Evolutionary conservation across 2,113 vertebrate species (phyloP).

Genomic region (Mandrillus leucophaeus): DNA sequence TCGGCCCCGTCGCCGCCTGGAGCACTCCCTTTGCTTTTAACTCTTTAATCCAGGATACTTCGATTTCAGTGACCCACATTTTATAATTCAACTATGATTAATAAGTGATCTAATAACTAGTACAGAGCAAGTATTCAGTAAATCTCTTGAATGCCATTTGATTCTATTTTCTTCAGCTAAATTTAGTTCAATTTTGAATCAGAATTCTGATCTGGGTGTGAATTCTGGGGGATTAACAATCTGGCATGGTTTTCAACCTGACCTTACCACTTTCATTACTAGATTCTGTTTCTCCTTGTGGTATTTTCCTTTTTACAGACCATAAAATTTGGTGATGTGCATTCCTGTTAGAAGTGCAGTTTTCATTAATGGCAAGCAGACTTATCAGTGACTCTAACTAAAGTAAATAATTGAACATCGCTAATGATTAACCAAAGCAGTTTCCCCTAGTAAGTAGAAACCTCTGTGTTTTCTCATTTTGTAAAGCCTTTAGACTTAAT

Average conservation of each 20-base stretch:
- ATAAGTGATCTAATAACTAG: not conserved
- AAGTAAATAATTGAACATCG: constrained; percentile 65
- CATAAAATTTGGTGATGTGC: constrained; percentile 47
- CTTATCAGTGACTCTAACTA: constrained; percentile 53
- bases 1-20: no score
- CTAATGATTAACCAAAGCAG: constrained; percentile 65
- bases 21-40: not conserved
- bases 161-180: constrained; percentile 50
- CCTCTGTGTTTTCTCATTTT: constrained; percentile 31
- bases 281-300: not conserved
- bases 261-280: not conserved
- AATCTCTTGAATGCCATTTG: not conserved
- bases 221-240: not conserved
- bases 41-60: not conserved
- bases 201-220: constrained; percentile 16
- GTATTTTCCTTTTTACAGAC: constrained; percentile 53
- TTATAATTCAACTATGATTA: constrained; percentile 11
- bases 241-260: constrained; percentile 28
- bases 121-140: not conserved
- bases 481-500: constrained; percentile 40
- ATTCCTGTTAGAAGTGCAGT: constrained; percentile 27
- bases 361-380: not conserved
- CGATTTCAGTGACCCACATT: not conserved
- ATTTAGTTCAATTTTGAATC: constrained; percentile 15
- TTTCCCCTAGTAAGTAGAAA: constrained; percentile 33